Evolutionary conservation across 1,140 invertebrate species (phyloP).

Genomic region (Mamestra configurata): DNA sequence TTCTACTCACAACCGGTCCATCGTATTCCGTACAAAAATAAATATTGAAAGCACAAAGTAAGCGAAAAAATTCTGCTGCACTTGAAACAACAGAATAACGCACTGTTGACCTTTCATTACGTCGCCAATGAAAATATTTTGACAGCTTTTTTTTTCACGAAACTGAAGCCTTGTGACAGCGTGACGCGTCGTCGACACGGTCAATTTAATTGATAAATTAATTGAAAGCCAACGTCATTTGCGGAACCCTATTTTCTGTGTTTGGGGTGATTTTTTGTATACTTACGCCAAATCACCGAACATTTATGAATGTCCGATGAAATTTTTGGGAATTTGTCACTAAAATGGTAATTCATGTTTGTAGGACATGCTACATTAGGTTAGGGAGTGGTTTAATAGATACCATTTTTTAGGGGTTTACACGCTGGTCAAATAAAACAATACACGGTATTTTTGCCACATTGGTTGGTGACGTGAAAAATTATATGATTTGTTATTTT

Average conservation of each 20-base stretch:
- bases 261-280: conserved; percentile 26
- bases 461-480: background rate
- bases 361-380: conserved; percentile 8
- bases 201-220: conserved; percentile 52
- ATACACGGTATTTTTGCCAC: background rate
- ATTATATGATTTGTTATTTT: too few species aligned
- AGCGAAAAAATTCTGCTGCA: background rate
- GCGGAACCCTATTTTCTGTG: conserved; percentile 33
- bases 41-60: background rate
- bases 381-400: conserved; percentile 6
- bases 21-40: background rate
- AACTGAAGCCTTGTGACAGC: background rate
- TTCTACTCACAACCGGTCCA: background rate
- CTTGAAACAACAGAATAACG: conserved; percentile 6
- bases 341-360: background rate
- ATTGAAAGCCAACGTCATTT: conserved; percentile 44
- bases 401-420: background rate
- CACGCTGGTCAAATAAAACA: background rate
- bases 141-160: conserved; percentile 6
- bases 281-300: conserved; percentile 37
- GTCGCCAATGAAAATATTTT: conserved; percentile 6
- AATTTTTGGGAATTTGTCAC: conserved; percentile 20
- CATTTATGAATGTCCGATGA: conserved; percentile 38
- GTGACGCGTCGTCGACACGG: conserved; percentile 26
- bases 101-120: conserved; percentile 17